Conservation (phyloP, 2,888 invertebrate genomes). For the Caenorhabditis angaria region DNA sequence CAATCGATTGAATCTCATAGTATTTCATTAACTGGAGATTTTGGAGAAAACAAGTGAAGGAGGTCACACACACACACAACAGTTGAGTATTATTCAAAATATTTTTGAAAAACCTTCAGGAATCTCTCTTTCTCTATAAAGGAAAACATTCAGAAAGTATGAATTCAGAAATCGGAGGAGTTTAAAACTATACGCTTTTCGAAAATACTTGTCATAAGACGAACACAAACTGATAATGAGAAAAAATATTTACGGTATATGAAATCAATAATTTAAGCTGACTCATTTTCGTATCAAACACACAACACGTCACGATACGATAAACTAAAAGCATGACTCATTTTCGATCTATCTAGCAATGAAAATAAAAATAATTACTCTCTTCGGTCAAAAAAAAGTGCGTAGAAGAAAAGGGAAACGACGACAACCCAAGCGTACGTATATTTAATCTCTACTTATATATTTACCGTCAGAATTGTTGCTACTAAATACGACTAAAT, state of each 20-base stretch:
- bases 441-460: conserved; percentile 4
- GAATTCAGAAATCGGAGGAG: too few relatives aligned
- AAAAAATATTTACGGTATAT: not conserved
- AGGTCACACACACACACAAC: not conserved
- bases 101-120: too few relatives aligned
- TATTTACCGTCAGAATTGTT: not conserved
- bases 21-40: too few relatives aligned
- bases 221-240: not conserved
- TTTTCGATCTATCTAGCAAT: not conserved
- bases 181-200: too few relatives aligned
- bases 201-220: too few relatives aligned
- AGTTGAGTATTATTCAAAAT: too few relatives aligned
- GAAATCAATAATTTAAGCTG: not conserved
- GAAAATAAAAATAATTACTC: not conserved
- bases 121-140: too few relatives aligned
- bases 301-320: not conserved
- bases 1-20: not conserved
- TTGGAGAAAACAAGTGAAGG: not conserved
- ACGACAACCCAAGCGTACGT: conserved; percentile 2
- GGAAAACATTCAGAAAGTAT: too few relatives aligned
- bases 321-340: not conserved
- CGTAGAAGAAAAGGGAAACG: not conserved
- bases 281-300: not conserved
- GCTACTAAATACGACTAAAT: not conserved
- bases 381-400: not conserved